Conservation (phyloP, 2,113 vertebrate species). For the pig (Sus scrofa) region T2T-Sscrofa CM000821.6:57283001-57283500, state of each 20-base stretch:
- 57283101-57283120: not conserved
- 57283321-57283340: slow-evolving; percentile 50
- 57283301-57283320: slow-evolving; percentile 54
- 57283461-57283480: not conserved
- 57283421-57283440: slow-evolving; percentile 42
- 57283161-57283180: not conserved
- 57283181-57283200: slow-evolving; percentile 10
- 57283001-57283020: not conserved
- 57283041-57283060: not conserved
- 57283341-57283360: slow-evolving; percentile 26
- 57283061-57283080: not conserved
- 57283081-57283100: slow-evolving; percentile 17
- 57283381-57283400: slow-evolving; percentile 56
- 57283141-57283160: not conserved
- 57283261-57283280: slow-evolving; percentile 63
- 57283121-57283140: not conserved
- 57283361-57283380: slow-evolving; percentile 50
- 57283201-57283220: slow-evolving; percentile 64
- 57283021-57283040: accelerated
- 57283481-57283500: not conserved
- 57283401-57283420: slow-evolving; percentile 14
- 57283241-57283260: slow-evolving; percentile 67
- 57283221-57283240: slow-evolving; percentile 53
- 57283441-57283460: slow-evolving; percentile 12
- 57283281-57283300: slow-evolving; percentile 59